Evolutionary conservation across 2,797 vertebrate genomes (phyloP), one percentile per base, ranked within the genome.

Genomic region (Halcyon chelicuti): DNA sequence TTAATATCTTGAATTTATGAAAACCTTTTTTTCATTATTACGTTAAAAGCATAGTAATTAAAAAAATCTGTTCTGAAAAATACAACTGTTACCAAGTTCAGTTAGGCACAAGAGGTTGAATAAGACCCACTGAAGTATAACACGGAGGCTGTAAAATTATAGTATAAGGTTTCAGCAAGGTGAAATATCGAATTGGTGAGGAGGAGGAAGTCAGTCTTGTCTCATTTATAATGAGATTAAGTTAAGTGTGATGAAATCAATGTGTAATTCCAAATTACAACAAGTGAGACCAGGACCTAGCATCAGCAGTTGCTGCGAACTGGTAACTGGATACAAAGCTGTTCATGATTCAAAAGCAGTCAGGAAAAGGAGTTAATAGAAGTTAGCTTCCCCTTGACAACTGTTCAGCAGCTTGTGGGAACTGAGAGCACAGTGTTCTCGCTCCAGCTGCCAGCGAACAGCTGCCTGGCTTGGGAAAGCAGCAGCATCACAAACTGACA

Each of bases 371-470:
- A 52, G 42, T 31, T 40, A 81, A 29, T 0, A 79, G 37, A 49
- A 21, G 18, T 44, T 74, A 58, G 15, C 19, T 70, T 65, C 47
- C 58, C 40, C 74, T 52, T 86, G 73, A 81, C 87, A 96, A 9
- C 85, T 86, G 93, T 47, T 91, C 29, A 52, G 89, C 70, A 80
- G 79, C 35, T 7, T 33, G 49, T 61, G 52, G 83, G 82, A 94
- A 93, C 93, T 26, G 76, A 86, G 76, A 63, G 40, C 6, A 0
- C 44, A 54, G 47, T 92, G 84, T 82, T 84, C 90, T 67, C 39
- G 12, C 16, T 54, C 83, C 93, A 95, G 55, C 10, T 95, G 86
- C 57, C 88, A 84, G 29, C 2, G 22, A 94, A 65, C 94, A 96
- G 87, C 90, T 95, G 93, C 35, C 47, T 40, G n/a, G 23, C 54